A percentile compares a stretch with the other conserved stretches of the same genome.
Evolutionary conservation across 2,888 invertebrate genomes (phyloP).

Genomic region (Lepidonotus clava): DNA sequence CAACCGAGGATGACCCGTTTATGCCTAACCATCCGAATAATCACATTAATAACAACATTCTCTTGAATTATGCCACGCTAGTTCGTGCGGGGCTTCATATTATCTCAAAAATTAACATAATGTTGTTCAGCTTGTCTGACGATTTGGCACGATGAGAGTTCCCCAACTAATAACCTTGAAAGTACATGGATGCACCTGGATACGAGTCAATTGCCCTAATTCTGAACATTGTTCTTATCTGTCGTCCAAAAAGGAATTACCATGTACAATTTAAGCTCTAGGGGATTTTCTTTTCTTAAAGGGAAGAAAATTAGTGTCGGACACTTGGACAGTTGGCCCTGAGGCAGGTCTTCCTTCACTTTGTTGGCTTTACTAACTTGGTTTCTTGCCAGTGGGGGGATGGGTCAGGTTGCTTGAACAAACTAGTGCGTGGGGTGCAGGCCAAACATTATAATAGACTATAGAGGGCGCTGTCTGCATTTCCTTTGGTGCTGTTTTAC

Average conservation of each 20-base stretch:
- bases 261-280: too few species aligned
- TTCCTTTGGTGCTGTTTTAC: not conserved
- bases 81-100: too few species aligned
- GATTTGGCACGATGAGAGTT: too few species aligned
- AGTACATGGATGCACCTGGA: too few species aligned
- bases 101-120: too few species aligned
- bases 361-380: constrained; percentile 17
- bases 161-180: too few species aligned
- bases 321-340: not conserved
- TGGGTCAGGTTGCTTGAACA: constrained; percentile 20
- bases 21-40: not conserved
- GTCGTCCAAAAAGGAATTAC: too few species aligned
- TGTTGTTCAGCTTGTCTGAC: too few species aligned
- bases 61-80: not conserved
- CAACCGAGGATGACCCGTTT: not conserved
- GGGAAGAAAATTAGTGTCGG: not conserved
- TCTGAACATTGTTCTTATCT: too few species aligned
- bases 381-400: not conserved
- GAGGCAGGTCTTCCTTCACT: not conserved
- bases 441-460: not conserved
- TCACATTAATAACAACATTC: not conserved
- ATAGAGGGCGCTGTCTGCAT: not conserved
- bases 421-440: not conserved
- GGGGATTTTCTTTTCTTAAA: too few species aligned
- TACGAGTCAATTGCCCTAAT: too few species aligned